Conservation (phyloP, 2,113 vertebrate genomes). For the Apistogramma diplotaenia region DNA sequence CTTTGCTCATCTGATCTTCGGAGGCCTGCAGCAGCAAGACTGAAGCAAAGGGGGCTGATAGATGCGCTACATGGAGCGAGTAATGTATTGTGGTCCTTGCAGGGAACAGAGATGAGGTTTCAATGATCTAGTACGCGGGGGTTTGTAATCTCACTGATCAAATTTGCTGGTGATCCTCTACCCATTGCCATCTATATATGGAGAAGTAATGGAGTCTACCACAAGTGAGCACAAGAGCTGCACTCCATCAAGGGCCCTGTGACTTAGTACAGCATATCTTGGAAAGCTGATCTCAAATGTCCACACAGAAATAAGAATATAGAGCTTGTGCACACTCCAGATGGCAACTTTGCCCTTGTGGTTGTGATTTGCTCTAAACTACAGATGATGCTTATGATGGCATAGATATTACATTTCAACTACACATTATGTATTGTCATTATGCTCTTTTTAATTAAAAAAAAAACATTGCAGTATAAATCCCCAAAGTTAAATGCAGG, state of each 20-base stretch:
- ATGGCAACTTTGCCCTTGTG: background rate
- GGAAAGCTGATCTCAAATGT: conserved; percentile 26
- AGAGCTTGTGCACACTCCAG: background rate
- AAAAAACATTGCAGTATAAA: background rate
- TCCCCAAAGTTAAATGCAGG: too few relatives aligned
- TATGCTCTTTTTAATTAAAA: background rate
- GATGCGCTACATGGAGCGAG: conserved; percentile 43
- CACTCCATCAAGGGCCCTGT: conserved; percentile 53
- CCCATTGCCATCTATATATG: conserved; percentile 48
- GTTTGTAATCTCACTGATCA: conserved; percentile 72
- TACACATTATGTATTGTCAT: background rate
- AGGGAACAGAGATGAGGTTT: conserved; percentile 68
- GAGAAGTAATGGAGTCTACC: conserved; percentile 64
- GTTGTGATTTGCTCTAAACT: background rate
- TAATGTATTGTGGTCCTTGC: conserved; percentile 60
- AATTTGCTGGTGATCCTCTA: conserved; percentile 63
- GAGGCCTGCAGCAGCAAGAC: conserved; percentile 22
- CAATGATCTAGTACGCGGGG: conserved; percentile 68
- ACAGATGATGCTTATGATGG: background rate
- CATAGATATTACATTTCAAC: background rate
- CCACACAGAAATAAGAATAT: background rate
- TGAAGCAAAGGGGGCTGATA: conserved; percentile 50
- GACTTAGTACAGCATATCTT: conserved; percentile 14
- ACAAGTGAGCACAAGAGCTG: conserved; percentile 51
- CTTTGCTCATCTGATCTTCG: conserved; percentile 36